Percentiles rank a stretch among this genome's conserved stretches.
phyloP scores from a whole-genome alignment of 1,140 invertebrate species.

The Eufriesea mexicana region DNA sequence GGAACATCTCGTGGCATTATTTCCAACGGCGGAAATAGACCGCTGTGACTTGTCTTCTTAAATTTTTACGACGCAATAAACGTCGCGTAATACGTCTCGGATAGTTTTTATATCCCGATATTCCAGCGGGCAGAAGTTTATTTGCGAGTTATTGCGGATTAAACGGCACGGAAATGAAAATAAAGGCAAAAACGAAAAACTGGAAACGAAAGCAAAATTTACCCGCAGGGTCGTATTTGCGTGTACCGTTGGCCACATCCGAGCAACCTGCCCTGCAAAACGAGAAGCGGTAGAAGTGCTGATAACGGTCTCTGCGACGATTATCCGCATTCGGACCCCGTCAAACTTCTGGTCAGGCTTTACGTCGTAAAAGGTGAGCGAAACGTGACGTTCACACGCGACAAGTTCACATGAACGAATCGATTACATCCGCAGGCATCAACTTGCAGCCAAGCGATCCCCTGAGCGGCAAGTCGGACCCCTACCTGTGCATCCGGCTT shows the following conservation, averaged over 20 bases:
- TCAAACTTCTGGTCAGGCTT: slow-evolving; percentile 89
- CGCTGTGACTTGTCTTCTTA: background rate
- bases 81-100: background rate
- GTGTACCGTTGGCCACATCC: slow-evolving; percentile 79
- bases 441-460: slow-evolving; percentile 89
- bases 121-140: too few species aligned
- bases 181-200: too few species aligned
- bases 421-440: slow-evolving; percentile 76
- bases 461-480: slow-evolving; percentile 89
- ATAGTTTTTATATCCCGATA: too few species aligned
- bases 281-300: slow-evolving; percentile 71
- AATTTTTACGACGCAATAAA: background rate
- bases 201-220: background rate
- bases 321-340: slow-evolving; percentile 86
- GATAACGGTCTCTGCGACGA: slow-evolving; percentile 84
- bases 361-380: slow-evolving; percentile 88
- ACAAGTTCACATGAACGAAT: background rate
- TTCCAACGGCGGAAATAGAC: background rate
- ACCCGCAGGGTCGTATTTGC: slow-evolving; percentile 82
- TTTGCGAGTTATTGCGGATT: too few species aligned
- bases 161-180: too few species aligned
- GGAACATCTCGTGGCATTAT: background rate
- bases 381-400: background rate
- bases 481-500: slow-evolving; percentile 88
- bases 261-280: slow-evolving; percentile 71